Percentiles rank a stretch among this genome's conserved stretches.
Evolutionary conservation across 1,140 invertebrate species (phyloP).

Genomic region (Onthophagus taurus): DNA sequence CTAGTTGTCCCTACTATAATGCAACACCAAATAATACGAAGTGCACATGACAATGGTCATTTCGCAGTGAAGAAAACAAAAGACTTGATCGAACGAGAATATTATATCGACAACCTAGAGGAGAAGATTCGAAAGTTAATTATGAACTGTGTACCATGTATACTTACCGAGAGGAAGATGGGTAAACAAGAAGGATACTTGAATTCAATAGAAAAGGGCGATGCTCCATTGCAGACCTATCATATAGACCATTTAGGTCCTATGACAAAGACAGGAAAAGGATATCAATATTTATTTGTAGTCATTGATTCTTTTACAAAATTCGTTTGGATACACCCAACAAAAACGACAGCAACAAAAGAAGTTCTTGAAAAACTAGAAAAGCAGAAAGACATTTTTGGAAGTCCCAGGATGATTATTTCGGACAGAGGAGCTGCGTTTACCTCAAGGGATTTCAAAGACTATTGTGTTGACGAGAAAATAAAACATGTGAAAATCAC

Average conservation of each 20-base stretch:
- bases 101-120: conserved; percentile 20
- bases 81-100: conserved; percentile 15
- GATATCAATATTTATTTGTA: conserved; percentile 33
- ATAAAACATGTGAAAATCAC: conserved; percentile 21
- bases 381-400: conserved; percentile 11
- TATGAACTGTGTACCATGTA: conserved; percentile 29
- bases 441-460: conserved; percentile 19
- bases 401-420: conserved; percentile 15
- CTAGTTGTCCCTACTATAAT: conserved; percentile 17
- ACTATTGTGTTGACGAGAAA: conserved; percentile 20
- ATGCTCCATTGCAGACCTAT: conserved; percentile 24
- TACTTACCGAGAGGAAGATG: conserved; percentile 24
- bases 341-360: conserved; percentile 27
- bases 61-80: conserved; percentile 15
- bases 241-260: conserved; percentile 31
- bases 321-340: conserved; percentile 35
- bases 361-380: conserved; percentile 14
- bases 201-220: conserved; percentile 27
- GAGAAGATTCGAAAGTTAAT: conserved; percentile 23
- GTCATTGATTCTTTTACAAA: conserved; percentile 37
- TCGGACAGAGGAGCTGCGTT: conserved; percentile 25
- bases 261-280: conserved; percentile 22
- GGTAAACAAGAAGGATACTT: conserved; percentile 21
- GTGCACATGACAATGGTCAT: conserved; percentile 12
- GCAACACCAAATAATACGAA: conserved; percentile 21